Evolutionary conservation across 1,140 invertebrate species (phyloP).

Genomic region (Onthophagus taurus): DNA sequence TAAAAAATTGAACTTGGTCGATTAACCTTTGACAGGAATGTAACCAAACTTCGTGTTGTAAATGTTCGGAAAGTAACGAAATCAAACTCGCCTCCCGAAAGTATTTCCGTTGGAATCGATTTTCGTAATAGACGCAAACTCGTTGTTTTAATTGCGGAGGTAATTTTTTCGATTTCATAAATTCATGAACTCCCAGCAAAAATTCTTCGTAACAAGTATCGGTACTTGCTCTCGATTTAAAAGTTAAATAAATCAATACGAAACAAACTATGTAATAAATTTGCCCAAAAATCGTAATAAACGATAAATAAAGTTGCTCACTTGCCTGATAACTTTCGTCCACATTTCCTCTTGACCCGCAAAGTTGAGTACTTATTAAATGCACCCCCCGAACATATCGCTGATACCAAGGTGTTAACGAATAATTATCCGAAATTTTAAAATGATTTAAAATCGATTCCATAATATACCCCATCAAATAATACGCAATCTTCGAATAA

Average conservation of each 20-base stretch:
- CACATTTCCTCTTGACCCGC: neutral
- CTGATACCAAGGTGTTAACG: too few relatives aligned
- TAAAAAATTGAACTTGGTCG: neutral
- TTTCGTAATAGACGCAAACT: slow-evolving; percentile 13
- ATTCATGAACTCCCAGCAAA: slow-evolving; percentile 13
- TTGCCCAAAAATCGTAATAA: slow-evolving; percentile 13
- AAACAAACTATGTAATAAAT: slow-evolving; percentile 10
- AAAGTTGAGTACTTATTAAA: neutral
- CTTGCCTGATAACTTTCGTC: neutral
- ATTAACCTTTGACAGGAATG: slow-evolving; percentile 5
- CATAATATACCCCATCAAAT: neutral
- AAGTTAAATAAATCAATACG: slow-evolving; percentile 7
- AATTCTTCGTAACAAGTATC: slow-evolving; percentile 17
- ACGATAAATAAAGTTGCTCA: slow-evolving; percentile 12
- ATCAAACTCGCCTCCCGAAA: slow-evolving; percentile 15
- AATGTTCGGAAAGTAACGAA: slow-evolving; percentile 16
- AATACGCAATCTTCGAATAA: slow-evolving; percentile 7
- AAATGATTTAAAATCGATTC: neutral
- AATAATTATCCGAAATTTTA: neutral
- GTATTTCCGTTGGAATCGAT: slow-evolving; percentile 16
- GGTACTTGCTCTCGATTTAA: slow-evolving; percentile 11
- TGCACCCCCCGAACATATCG: slow-evolving; percentile 3
- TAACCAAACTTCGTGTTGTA: slow-evolving; percentile 11
- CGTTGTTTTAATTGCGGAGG: slow-evolving; percentile 7
- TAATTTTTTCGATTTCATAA: slow-evolving; percentile 14